A percentile compares a stretch with the other conserved stretches of the same genome.
Evolutionary conservation across 1,140 invertebrate genomes (phyloP).

Genomic region (Melitaea cinxia): DNA sequence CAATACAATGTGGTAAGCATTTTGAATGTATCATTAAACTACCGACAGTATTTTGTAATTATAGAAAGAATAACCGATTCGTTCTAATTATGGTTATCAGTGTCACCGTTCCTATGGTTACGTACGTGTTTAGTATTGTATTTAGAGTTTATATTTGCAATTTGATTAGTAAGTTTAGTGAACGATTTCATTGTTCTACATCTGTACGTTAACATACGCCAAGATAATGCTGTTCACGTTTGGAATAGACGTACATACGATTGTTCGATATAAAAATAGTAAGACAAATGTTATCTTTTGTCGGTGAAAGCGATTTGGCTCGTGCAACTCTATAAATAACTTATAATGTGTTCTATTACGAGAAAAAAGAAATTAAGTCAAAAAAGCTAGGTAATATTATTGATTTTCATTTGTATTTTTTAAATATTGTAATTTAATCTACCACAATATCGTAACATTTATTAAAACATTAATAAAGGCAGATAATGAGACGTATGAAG

Average conservation of each 20-base stretch:
- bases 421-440: no score
- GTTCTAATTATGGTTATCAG: slow-evolving; percentile 27
- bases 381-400: background rate
- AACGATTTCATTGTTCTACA: slow-evolving; percentile 20
- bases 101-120: background rate
- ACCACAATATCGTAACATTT: no score
- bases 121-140: slow-evolving; percentile 5
- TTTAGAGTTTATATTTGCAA: slow-evolving; percentile 2
- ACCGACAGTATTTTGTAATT: slow-evolving; percentile 1
- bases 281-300: slow-evolving; percentile 40
- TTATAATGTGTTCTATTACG: slow-evolving; percentile 18
- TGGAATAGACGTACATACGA: slow-evolving; percentile 6
- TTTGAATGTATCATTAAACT: background rate
- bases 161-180: slow-evolving; percentile 12
- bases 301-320: slow-evolving; percentile 68
- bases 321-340: slow-evolving; percentile 59
- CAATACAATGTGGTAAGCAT: background rate
- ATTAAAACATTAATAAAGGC: background rate
- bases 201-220: background rate
- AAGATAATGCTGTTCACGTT: slow-evolving; percentile 13
- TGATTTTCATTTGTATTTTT: background rate
- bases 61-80: slow-evolving; percentile 2
- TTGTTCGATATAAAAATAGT: slow-evolving; percentile 27
- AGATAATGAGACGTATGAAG: background rate
- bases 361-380: background rate